Conservation (phyloP, 2,888 invertebrate genomes). For the Trisateles emortualis region DNA sequence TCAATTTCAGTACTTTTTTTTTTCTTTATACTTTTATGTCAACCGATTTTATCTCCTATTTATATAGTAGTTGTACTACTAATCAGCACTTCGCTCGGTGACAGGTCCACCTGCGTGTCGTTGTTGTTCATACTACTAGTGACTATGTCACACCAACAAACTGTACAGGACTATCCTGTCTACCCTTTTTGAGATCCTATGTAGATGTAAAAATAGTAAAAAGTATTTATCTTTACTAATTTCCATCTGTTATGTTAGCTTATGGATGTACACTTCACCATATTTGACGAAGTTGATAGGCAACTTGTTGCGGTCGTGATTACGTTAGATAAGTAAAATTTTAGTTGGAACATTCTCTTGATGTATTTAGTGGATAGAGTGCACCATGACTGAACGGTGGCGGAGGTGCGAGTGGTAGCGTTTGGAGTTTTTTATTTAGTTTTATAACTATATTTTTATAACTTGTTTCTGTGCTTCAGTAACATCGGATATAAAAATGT, state of each 20-base stretch:
- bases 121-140: constrained; percentile 8
- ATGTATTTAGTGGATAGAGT: constrained; percentile 45
- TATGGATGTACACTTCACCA: constrained; percentile 12
- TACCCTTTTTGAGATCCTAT: constrained; percentile 7
- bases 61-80: constrained; percentile 39
- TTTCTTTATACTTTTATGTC: constrained; percentile 49
- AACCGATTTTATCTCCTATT: constrained; percentile 51
- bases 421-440: constrained; percentile 78
- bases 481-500: constrained; percentile 53
- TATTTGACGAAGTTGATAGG: constrained; percentile 24
- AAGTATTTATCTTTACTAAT: constrained; percentile 22
- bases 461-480: constrained; percentile 70
- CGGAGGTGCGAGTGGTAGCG: constrained; percentile 59
- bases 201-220: constrained; percentile 12
- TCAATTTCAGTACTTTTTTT: constrained; percentile 57
- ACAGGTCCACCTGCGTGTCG: constrained; percentile 13
- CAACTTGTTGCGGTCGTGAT: constrained; percentile 48
- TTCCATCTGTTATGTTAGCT: constrained; percentile 17
- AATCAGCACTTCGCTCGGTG: constrained; percentile 15
- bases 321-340: constrained; percentile 58
- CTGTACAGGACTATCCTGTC: background rate
- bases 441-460: constrained; percentile 74
- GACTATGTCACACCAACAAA: background rate
- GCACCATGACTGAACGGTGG: constrained; percentile 72
- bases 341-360: constrained; percentile 52